Base-by-base conservation (phyloP, 37 sponge, comb jelly and placozoan species). In the Crambe crambe region DNA sequence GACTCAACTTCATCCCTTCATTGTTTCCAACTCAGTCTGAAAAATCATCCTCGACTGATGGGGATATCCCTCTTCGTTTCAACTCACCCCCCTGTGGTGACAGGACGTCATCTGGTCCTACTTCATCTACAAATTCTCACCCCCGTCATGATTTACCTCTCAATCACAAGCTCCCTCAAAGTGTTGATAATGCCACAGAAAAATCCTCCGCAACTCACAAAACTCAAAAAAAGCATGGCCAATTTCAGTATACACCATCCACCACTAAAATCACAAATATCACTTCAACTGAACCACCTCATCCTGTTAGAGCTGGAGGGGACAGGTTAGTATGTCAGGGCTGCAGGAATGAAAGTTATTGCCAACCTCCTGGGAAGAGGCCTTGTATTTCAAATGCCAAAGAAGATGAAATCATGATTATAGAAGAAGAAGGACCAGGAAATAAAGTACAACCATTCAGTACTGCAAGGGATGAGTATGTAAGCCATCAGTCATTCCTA, bases 401-500 rank as follows among this genome's bases (percentile, higher is more conserved):
- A 30, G 66, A 65, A 2, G 66, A 65, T 2, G 61, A 60, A 25
- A 25, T 20, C 5, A 60, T 60, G 61, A 22, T 6, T 17, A 30
- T 31, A 17, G 35, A 31, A 34, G 17, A 32, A 32, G 66, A 18
- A 30, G 5, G 2, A 31, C 17, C 15, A 26, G 59, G 20, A 2
- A 26, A 26, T 26, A 12, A 12, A 12, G 25, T 26, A 65, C 2
- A 31, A 3, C 9, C 66, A 65, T 65, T 65, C 31, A 65, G 66
- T 30, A 31, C 66, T 20, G 66, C 66, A 3, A 29, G 31, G 66
- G 66, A 65, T 65, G 66, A 65, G 34, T 65, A 65, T 65, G 66
- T 65, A 34, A 30, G 66, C 30, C 17, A 9, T 47, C 51, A 47
- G 6, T 12, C 51, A 47, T 47, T 12, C 12, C 51, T 47, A 47